phyloP scores from a whole-genome alignment of 2,888 invertebrate species.

The Xylocampa areola region DNA sequence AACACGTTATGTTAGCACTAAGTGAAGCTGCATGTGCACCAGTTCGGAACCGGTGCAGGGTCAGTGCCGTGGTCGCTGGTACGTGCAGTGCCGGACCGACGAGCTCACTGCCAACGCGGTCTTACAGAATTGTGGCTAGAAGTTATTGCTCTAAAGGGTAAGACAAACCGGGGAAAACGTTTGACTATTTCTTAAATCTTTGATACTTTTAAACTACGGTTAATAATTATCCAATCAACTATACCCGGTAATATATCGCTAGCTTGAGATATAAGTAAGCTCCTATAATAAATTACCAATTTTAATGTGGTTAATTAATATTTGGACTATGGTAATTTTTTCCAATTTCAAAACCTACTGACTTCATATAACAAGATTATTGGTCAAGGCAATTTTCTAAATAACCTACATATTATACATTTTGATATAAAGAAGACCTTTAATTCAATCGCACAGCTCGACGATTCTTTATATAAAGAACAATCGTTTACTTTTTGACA shows the following conservation, averaged over 20 bases:
- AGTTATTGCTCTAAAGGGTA: slow-evolving; percentile 10
- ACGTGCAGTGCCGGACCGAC: slow-evolving; percentile 67
- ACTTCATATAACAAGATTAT: background rate
- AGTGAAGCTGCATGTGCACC: slow-evolving; percentile 70
- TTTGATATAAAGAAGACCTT: background rate
- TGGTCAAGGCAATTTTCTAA: background rate
- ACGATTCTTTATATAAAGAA: slow-evolving; percentile 19
- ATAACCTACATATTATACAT: background rate
- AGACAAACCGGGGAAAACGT: background rate
- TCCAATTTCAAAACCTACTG: background rate
- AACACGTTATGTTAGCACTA: slow-evolving; percentile 59
- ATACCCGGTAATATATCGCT: background rate
- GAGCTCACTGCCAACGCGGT: slow-evolving; percentile 30
- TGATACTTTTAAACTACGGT: no score
- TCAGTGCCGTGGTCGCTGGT: slow-evolving; percentile 79
- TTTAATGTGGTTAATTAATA: background rate
- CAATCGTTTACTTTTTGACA: slow-evolving; percentile 31
- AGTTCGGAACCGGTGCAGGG: slow-evolving; percentile 79
- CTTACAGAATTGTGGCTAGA: slow-evolving; percentile 18
- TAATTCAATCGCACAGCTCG: slow-evolving; percentile 23
- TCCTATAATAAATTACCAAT: background rate
- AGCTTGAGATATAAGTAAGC: background rate
- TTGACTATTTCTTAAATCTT: background rate
- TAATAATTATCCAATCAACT: background rate
- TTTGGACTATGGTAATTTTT: background rate